Conservation (phyloP, 1,140 invertebrate species). For the Drosophila tropicalis region DNA sequence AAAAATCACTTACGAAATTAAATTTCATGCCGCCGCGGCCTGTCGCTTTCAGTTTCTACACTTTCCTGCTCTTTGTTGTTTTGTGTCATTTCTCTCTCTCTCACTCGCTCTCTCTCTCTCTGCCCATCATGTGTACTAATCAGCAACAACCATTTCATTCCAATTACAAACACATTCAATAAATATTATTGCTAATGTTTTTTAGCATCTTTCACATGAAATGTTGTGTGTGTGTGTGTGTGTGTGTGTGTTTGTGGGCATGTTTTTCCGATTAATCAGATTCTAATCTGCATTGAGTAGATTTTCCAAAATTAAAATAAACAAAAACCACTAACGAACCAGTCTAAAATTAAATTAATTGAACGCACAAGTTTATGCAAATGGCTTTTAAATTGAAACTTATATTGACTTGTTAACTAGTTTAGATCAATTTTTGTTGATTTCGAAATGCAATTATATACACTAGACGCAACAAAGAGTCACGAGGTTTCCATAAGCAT, state of each 20-base stretch:
- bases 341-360: slow-evolving; percentile 9
- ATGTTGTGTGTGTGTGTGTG: background rate
- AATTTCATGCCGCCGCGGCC: slow-evolving; percentile 52
- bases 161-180: slow-evolving; percentile 15
- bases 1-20: slow-evolving; percentile 77
- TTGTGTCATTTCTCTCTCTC: background rate
- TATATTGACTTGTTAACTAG: slow-evolving; percentile 1
- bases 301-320: background rate
- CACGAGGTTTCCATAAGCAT: too few relatives aligned
- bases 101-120: background rate
- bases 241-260: too few relatives aligned
- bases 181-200: slow-evolving; percentile 13
- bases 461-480: too few relatives aligned
- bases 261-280: background rate
- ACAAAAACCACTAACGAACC: background rate
- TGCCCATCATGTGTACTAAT: slow-evolving; percentile 5
- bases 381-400: background rate
- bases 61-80: background rate
- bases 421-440: background rate
- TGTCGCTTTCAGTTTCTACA: background rate
- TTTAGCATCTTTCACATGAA: slow-evolving; percentile 6
- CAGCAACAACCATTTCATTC: slow-evolving; percentile 7
- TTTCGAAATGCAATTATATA: too few relatives aligned
- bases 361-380: slow-evolving; percentile 2
- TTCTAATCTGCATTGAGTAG: background rate